Conservation (phyloP, 2,888 invertebrate species). For the Cantharis rufa region DNA sequence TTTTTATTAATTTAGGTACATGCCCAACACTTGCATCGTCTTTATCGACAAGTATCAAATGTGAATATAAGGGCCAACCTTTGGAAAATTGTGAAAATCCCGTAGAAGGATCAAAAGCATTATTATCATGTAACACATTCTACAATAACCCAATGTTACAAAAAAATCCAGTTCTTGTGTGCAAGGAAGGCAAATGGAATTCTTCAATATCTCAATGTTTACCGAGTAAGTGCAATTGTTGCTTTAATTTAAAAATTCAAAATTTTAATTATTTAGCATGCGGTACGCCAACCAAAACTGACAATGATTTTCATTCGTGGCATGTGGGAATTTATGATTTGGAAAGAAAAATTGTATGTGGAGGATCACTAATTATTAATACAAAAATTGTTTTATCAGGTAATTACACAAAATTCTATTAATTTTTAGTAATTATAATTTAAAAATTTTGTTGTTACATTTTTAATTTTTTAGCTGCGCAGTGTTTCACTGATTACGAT, state of each 20-base stretch:
- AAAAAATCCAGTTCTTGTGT: neutral
- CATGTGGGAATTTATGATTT: conserved; percentile 41
- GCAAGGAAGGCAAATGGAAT: neutral
- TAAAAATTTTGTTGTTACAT: no score
- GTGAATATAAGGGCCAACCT: neutral
- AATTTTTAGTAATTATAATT: no score
- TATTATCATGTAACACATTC: neutral
- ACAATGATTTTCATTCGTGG: conserved; percentile 41
- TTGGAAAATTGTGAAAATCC: neutral
- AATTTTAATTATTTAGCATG: neutral
- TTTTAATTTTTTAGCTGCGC: neutral
- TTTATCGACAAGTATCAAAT: neutral
- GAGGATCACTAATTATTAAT: conserved; percentile 42
- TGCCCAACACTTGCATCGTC: neutral
- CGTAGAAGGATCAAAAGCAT: neutral
- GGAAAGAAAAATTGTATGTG: conserved; percentile 38
- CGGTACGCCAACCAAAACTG: neutral
- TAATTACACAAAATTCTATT: conserved; percentile 9
- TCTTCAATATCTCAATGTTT: neutral
- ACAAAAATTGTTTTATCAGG: conserved; percentile 43
- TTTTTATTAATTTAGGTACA: no score
- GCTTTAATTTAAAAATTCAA: neutral
- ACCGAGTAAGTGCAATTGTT: neutral
- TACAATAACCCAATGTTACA: neutral
- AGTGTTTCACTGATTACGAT: neutral